Evolutionary conservation across 1,140 invertebrate species (phyloP), one percentile per base, ranked within the genome.

Genomic region (Papilio polyxenes): DNA sequence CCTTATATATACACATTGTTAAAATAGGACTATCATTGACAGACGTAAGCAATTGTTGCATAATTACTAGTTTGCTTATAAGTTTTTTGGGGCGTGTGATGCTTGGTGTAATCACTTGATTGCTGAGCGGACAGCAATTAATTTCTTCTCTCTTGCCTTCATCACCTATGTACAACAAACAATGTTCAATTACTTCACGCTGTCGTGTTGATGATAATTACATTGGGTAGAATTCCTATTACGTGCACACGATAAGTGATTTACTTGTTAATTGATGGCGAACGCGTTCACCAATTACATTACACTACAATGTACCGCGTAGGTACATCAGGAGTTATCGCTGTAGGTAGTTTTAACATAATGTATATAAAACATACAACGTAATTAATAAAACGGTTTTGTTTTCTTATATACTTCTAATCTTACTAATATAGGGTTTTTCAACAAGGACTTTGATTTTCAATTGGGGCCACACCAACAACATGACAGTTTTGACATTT

Each of bases 181-280:
- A 75, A 49, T 15, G 49, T 53, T 76, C 49, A 76, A 53, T 76
- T 76, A 48, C 10, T 56, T 76, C 20, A 6, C 75, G 11, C 20
- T 31, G 49, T 23, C 48, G 75, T 37, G 48, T 75, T 51, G 40
- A 49, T 49, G 44, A 11, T 76, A 53, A 56, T 76, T 76, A 51
- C 49, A 20, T 76, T 8, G 20, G 7, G 11, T 76, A 51, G n/a
- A 37, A 76, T 76, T 56, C 20, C 75, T 51, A 76, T 56, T 31
- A 51, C 44, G 20, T 76, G 1, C 20, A 76, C 75, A 1, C 49
- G 75, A 51, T 76, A 76, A 69, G 65, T 69, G 31, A 69, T 69
- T 69, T 69, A 69, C 65, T 4, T 37, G 31, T 3, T 69, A 69
- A 40, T 69, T 40, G 31, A 37, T 69, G 31, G 23, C 65, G 13